Evolutionary conservation across 2,888 invertebrate genomes (phyloP), one percentile per base, ranked within the genome.

Genomic region (Drosophila histrio): DNA sequence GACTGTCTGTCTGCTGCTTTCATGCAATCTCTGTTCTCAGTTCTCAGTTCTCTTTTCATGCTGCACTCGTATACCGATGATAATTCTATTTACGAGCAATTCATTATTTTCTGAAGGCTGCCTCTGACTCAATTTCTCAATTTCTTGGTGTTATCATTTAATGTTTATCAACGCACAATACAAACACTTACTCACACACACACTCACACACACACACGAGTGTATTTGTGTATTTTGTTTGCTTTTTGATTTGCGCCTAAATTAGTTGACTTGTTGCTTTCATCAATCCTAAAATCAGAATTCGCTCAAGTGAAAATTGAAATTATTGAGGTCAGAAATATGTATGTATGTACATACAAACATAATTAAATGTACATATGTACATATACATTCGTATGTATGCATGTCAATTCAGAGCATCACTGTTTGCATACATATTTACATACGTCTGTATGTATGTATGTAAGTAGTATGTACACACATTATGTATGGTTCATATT

Each of bases 111-210:
- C 41, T 28, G 47, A 60, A 59, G 36, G 46, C 68, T 30, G 50
- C 41, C 26, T 59, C 39, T 69, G 74, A 73, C 60, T 73, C 73
- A 73, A 60, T 58, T 74, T 70, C 60, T 73, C 73, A 73, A 60
- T 58, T 74, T 70, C 74, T 73, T 58, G 41, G 9, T 30, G 56
- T 73, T 73, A 73, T 73, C 72, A 74, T 56, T 56, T 21, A 32
- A 36, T 70, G 58, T 66, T 73, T 74, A 73, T 75, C 75, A 73
- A 60, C 60, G 57, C 39, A 54, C 41, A 50, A 54, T n/a, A 26
- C 56, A 57, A 26, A 50, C 34, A 53, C 7, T 24, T 15, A 54
- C 11, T 17, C 8, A 22, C 9, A 34, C 9, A 32, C 22, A 24
- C 22, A 47, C 17, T 34, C 3, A 36, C 28, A 21, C 6, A 28